Evolutionary conservation across 53 echinoderm and acorn worm species (phyloP).

Genomic region (Arbacia lixula): DNA sequence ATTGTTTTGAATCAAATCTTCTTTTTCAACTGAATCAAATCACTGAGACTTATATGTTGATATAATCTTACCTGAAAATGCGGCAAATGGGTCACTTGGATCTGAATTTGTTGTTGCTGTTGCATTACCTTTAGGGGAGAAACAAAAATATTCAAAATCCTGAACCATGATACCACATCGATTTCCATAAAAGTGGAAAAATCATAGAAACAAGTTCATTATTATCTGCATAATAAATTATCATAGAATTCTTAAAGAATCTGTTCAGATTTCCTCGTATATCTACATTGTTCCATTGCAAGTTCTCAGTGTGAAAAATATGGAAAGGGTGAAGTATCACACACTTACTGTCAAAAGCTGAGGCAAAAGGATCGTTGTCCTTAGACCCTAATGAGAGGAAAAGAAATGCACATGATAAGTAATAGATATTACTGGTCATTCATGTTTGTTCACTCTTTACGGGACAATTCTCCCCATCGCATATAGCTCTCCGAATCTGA

Average conservation of each 20-base stretch:
- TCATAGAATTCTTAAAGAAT: background rate
- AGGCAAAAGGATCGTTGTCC: conserved; percentile 68
- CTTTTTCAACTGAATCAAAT: too few species aligned
- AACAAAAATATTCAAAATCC: background rate
- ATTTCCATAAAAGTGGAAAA: too few species aligned
- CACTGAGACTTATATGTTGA: too few species aligned
- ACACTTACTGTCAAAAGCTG: conserved; percentile 63
- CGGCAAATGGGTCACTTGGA: conserved; percentile 88
- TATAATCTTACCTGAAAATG: conserved; percentile 84
- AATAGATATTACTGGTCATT: too few species aligned
- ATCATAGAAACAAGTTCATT: too few species aligned
- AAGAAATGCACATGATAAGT: conserved; percentile 7
- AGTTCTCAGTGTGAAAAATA: too few species aligned
- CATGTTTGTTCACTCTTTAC: too few species aligned
- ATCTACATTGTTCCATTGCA: too few species aligned
- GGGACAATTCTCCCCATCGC: too few species aligned
- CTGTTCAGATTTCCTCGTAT: too few species aligned
- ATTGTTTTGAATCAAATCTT: too few species aligned
- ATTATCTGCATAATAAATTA: background rate
- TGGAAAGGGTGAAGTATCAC: background rate
- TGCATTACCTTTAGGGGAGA: conserved; percentile 44
- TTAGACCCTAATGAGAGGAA: conserved; percentile 48
- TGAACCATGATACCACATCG: background rate
- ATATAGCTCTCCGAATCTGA: too few species aligned
- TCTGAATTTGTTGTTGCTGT: conserved; percentile 59